phyloP scores from a whole-genome alignment of 2,888 invertebrate species.

The Chalcosyrphus nemorum region DNA sequence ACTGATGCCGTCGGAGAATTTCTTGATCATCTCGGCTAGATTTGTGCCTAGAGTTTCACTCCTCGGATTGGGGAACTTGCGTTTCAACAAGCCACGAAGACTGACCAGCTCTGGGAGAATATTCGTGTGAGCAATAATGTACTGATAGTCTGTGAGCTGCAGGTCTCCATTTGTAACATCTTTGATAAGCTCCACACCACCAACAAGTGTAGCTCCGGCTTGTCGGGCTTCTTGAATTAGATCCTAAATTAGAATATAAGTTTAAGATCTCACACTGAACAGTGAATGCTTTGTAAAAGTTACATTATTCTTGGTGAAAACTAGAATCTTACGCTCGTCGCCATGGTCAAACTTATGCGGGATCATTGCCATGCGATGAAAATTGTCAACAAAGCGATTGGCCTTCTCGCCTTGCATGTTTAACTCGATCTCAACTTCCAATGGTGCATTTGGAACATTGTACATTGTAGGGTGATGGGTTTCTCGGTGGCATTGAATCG shows the following conservation, averaged over 20 bases:
- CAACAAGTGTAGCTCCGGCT: conserved; percentile 89
- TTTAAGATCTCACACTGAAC: not conserved
- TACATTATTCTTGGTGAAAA: conserved; percentile 87
- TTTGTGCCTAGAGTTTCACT: conserved; percentile 87
- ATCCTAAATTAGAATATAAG: conserved; percentile 74
- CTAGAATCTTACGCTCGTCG: conserved; percentile 87
- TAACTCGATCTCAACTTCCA: conserved; percentile 89
- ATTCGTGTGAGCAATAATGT: conserved; percentile 89
- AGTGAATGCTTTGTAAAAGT: no score
- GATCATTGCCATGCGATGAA: conserved; percentile 86
- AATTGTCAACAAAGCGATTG: conserved; percentile 87
- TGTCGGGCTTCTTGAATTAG: conserved; percentile 83
- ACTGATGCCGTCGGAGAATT: conserved; percentile 87
- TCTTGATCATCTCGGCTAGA: conserved; percentile 85
- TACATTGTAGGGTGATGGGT: conserved; percentile 92
- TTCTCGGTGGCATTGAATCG: conserved; percentile 90
- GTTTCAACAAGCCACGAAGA: conserved; percentile 90
- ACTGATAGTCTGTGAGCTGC: conserved; percentile 87
- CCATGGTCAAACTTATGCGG: conserved; percentile 88
- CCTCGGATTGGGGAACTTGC: conserved; percentile 88
- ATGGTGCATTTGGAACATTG: conserved; percentile 88
- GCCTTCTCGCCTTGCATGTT: conserved; percentile 86
- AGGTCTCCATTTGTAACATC: conserved; percentile 89
- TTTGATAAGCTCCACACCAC: conserved; percentile 89
- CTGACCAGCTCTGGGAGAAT: conserved; percentile 89